Evolutionary conservation across 2,113 vertebrate species (phyloP).

Genomic region (Hepsetus odoe): DNA sequence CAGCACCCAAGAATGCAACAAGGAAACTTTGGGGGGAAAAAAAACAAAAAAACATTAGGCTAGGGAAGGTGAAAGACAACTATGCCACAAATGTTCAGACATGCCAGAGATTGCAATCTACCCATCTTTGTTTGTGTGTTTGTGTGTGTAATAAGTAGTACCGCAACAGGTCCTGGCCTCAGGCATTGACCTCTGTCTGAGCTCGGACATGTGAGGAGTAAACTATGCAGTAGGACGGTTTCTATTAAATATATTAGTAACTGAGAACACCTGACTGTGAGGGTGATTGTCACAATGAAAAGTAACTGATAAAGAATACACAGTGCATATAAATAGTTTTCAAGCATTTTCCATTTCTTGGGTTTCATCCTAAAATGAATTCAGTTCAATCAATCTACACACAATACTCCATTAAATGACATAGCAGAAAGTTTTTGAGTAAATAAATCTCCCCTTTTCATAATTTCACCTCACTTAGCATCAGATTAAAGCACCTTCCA

Average conservation of each 20-base stretch:
- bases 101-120: constrained; percentile 29
- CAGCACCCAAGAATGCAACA: background rate
- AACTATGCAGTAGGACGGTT: background rate
- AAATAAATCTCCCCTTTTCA: too few relatives aligned
- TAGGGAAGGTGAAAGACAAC: background rate
- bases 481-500: too few relatives aligned
- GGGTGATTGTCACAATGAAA: too few relatives aligned
- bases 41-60: too few relatives aligned
- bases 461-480: too few relatives aligned
- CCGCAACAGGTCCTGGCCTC: constrained; percentile 21
- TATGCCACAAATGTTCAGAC: background rate
- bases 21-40: background rate
- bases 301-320: too few relatives aligned
- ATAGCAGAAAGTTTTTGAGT: too few relatives aligned
- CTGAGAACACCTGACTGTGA: background rate
- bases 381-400: too few relatives aligned
- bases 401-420: too few relatives aligned
- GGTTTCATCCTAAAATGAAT: too few relatives aligned
- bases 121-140: background rate
- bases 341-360: too few relatives aligned
- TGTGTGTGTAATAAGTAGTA: constrained; percentile 17
- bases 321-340: too few relatives aligned
- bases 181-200: constrained; percentile 27
- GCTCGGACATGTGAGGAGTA: constrained; percentile 5
- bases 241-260: background rate